A percentile compares a stretch with the other conserved stretches of the same genome.
Evolutionary conservation across 2,888 invertebrate genomes (phyloP).

Genomic region (Drosophila rellima): DNA sequence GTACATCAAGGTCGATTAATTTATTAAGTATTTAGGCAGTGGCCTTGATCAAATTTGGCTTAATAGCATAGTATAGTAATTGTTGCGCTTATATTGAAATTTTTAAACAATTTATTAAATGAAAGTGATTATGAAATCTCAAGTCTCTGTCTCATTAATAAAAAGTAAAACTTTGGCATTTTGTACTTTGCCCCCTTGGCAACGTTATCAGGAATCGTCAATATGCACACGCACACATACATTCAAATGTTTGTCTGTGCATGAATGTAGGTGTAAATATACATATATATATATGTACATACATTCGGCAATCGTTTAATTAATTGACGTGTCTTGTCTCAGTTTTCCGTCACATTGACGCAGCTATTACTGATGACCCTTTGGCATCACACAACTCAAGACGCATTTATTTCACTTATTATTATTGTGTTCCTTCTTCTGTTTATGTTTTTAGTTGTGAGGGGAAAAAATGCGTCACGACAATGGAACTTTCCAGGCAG

Average conservation of each 20-base stretch:
- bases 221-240: neutral
- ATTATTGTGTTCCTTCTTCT: neutral
- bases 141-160: constrained; percentile 18
- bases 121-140: constrained; percentile 49
- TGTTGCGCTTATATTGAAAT: constrained; percentile 20
- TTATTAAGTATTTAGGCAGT: constrained; percentile 21
- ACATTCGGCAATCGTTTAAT: constrained; percentile 15
- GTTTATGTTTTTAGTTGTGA: constrained; percentile 10
- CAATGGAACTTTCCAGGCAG: constrained; percentile 10
- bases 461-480: constrained; percentile 17
- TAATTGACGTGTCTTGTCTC: constrained; percentile 46
- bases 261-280: no score
- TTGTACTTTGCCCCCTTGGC: constrained; percentile 52
- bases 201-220: constrained; percentile 38
- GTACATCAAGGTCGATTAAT: constrained; percentile 11
- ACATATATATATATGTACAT: constrained; percentile 2
- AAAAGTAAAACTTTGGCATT: constrained; percentile 40
- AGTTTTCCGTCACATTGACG: constrained; percentile 61
- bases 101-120: constrained; percentile 32
- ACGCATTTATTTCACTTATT: constrained; percentile 25
- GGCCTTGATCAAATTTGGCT: constrained; percentile 35
- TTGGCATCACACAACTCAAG: constrained; percentile 33
- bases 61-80: constrained; percentile 18
- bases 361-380: constrained; percentile 48
- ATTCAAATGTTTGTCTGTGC: no score